A percentile compares a stretch with the other conserved stretches of the same genome.
Conservation (phyloP, 2,797 vertebrate genomes). For the Caiman crocodilus region DNA sequence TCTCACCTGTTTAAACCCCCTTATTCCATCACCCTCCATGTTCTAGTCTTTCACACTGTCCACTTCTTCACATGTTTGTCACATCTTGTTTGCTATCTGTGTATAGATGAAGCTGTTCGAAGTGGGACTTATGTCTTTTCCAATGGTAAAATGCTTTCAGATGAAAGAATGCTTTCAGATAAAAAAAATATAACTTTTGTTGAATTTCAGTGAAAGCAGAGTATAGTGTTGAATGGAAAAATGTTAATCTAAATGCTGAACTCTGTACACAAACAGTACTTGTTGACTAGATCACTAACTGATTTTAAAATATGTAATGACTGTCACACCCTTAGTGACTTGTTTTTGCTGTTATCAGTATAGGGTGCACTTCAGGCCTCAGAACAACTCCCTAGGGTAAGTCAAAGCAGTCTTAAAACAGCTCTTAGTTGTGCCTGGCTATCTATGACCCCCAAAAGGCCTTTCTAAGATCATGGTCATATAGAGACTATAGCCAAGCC, state of each 20-base stretch:
- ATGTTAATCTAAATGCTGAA: background rate
- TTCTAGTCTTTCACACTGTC: background rate
- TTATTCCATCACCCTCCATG: background rate
- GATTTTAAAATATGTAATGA: background rate
- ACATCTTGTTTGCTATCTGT: background rate
- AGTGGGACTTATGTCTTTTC: background rate
- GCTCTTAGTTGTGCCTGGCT: background rate
- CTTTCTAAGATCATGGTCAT: background rate
- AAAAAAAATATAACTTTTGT: background rate
- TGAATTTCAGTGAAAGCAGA: background rate
- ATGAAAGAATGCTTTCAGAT: background rate
- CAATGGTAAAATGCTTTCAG: background rate
- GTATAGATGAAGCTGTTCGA: background rate
- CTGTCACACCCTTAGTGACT: background rate
- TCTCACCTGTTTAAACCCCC: background rate
- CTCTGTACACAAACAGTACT: background rate
- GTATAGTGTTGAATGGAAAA: background rate
- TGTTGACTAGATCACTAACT: background rate
- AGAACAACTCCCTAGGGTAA: background rate
- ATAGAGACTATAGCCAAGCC: background rate
- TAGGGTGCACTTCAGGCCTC: background rate
- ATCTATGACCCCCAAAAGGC: rapidly evolving
- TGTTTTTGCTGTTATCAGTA: background rate
- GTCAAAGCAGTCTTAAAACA: background rate
- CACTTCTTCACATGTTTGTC: background rate